Conservation (phyloP, 2,797 vertebrate genomes). For the Hemitrygon akajei region DNA sequence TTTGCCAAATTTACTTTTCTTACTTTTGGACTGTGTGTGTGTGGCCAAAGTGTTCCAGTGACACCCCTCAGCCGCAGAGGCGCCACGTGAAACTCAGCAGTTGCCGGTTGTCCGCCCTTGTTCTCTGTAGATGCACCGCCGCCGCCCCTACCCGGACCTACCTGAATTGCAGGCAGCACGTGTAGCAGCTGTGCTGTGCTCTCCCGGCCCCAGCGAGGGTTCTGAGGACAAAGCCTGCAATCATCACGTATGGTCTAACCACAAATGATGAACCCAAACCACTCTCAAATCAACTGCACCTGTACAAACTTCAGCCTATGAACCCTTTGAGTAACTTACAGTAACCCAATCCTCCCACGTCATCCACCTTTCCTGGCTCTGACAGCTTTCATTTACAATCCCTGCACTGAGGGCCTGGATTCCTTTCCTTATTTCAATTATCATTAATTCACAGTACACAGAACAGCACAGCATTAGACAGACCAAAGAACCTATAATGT, state of each 20-base stretch:
- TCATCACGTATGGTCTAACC: background rate
- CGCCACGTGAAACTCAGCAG: background rate
- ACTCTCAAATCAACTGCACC: background rate
- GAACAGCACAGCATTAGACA: no score
- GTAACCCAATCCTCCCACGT: background rate
- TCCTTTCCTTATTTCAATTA: background rate
- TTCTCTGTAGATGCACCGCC: background rate
- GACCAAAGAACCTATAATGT: no score
- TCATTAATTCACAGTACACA: background rate
- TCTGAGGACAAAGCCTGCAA: background rate
- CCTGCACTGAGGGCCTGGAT: background rate
- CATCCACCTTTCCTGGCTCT: background rate
- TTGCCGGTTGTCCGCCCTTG: background rate
- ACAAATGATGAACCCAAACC: background rate
- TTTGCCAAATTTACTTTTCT: no score
- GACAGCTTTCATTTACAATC: background rate
- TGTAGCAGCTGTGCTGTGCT: background rate
- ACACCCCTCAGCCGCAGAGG: background rate
- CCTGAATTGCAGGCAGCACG: background rate
- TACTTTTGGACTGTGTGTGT: background rate
- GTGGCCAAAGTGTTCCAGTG: background rate
- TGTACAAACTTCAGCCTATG: conserved; percentile 3
- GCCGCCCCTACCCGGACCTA: no score
- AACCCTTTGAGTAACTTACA: background rate
- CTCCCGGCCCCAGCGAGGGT: no score